Evolutionary conservation across 2,888 invertebrate species (phyloP).

Genomic region (Mesorhabditis sp.): DNA sequence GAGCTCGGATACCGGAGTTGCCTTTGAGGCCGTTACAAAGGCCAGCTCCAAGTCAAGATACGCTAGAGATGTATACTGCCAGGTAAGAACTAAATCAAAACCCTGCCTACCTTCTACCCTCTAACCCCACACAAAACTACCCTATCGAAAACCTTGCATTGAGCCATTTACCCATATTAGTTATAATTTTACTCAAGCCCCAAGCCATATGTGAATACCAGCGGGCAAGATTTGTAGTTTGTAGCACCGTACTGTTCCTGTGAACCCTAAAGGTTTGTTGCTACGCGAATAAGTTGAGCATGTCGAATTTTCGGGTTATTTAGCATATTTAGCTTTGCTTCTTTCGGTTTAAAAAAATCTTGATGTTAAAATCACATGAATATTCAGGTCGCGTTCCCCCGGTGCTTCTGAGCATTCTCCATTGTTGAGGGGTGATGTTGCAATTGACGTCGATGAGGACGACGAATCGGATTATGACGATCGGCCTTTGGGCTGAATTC

Average conservation of each 20-base stretch:
- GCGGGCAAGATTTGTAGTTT: too few species aligned
- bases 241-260: too few species aligned
- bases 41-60: constrained; percentile 26
- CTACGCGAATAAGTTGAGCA: too few species aligned
- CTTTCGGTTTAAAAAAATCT: too few species aligned
- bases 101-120: too few species aligned
- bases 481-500: background rate
- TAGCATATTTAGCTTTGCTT: too few species aligned
- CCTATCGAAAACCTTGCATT: background rate
- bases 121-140: background rate
- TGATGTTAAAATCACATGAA: background rate
- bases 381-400: background rate
- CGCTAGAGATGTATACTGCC: constrained; percentile 34
- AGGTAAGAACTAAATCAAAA: constrained; percentile 14
- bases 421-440: background rate
- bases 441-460: background rate
- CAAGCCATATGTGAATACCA: too few species aligned
- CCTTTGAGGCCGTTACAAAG: constrained; percentile 7
- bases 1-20: constrained; percentile 3
- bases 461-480: constrained; percentile 1
- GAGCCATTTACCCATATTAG: too few species aligned
- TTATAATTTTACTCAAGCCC: too few species aligned
- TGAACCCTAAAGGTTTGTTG: too few species aligned
- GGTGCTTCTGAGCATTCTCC: background rate
- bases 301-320: too few species aligned